Percentiles rank a stretch among this genome's conserved stretches.
Conservation (phyloP, 2,888 invertebrate species). For the Epistrophella euchroma region DNA sequence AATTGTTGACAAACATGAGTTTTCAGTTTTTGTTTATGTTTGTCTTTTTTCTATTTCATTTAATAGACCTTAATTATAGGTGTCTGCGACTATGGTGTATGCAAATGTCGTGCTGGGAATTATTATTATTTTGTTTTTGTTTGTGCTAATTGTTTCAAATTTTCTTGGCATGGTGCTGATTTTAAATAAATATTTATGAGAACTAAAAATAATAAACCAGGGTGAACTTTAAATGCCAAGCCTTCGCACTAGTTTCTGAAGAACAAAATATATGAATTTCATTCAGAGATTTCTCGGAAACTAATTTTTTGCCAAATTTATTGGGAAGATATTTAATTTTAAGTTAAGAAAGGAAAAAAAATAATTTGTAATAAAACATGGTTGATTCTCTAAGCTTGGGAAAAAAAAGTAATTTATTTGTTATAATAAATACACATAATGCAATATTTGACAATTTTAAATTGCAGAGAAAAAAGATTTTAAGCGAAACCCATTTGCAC, state of each 20-base stretch:
- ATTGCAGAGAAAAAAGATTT: too few species aligned
- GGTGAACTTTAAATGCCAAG: constrained; percentile 65
- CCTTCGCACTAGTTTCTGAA: constrained; percentile 11
- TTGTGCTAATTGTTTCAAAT: constrained; percentile 28
- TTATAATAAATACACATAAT: too few species aligned
- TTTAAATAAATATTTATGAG: constrained; percentile 34
- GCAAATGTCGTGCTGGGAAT: constrained; percentile 31
- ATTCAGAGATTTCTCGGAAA: not conserved
- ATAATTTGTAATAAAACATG: too few species aligned
- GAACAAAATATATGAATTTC: not conserved
- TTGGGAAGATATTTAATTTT: not conserved
- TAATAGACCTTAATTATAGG: constrained; percentile 34
- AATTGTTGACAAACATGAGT: constrained; percentile 71
- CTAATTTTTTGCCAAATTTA: not conserved
- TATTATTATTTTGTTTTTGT: constrained; percentile 9
- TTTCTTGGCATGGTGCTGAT: constrained; percentile 37
- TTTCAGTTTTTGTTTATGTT: constrained; percentile 34
- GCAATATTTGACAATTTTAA: too few species aligned
- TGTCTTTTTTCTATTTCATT: constrained; percentile 17
- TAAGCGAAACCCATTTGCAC: too few species aligned
- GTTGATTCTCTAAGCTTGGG: too few species aligned
- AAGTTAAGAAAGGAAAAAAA: too few species aligned
- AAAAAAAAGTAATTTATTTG: too few species aligned
- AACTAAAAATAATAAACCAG: constrained; percentile 54
- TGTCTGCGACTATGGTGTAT: constrained; percentile 32